A percentile compares a stretch with the other conserved stretches of the same genome.
These are phyloP conservation scores for Cydia strobilella DNA, from an alignment of 1,140 invertebrate genomes.

Conservation along the genomic window DNA sequence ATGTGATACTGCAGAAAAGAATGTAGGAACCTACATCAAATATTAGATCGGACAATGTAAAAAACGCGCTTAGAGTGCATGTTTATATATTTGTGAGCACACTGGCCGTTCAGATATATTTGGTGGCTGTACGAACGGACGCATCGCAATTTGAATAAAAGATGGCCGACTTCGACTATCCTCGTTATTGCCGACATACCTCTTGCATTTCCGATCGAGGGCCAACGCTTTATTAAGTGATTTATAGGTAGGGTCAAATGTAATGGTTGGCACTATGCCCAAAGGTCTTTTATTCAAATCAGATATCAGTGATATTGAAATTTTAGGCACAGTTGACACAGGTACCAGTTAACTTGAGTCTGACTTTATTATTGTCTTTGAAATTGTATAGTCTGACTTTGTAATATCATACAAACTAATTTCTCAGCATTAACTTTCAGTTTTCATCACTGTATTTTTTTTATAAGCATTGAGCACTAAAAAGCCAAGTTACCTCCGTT, in stretches of 20 bases:
- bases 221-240: not conserved
- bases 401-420: too few species aligned
- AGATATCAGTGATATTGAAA: too few species aligned
- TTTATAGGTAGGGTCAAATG: not conserved
- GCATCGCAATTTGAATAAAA: constrained; percentile 23
- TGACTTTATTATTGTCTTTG: too few species aligned
- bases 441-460: not conserved
- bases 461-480: not conserved
- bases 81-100: too few species aligned
- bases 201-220: constrained; percentile 22
- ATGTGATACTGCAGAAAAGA: too few species aligned
- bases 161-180: not conserved
- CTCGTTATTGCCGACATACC: constrained; percentile 2
- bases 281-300: not conserved
- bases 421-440: too few species aligned
- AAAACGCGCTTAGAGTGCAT: too few species aligned
- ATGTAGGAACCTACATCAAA: too few species aligned
- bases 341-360: too few species aligned
- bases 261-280: not conserved
- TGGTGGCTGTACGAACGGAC: not conserved
- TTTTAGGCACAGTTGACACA: too few species aligned
- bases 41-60: too few species aligned
- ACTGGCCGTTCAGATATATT: not conserved
- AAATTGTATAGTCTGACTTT: too few species aligned
- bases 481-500: not conserved